phyloP scores from a whole-genome alignment of 1,140 invertebrate species.

The Physella acuta region DNA sequence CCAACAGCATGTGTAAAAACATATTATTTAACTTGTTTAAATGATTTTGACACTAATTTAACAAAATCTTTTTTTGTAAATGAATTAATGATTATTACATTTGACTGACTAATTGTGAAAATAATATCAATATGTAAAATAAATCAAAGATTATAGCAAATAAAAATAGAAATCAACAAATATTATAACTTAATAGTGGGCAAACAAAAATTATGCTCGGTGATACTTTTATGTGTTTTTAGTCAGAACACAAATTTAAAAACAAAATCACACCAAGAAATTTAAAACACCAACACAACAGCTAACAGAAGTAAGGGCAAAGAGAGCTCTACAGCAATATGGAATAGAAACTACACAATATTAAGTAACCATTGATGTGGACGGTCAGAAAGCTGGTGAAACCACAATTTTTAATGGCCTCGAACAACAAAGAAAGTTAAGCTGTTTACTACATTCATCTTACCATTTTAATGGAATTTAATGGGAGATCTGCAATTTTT shows the following conservation, averaged over 20 bases:
- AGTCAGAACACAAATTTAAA: slow-evolving; percentile 1
- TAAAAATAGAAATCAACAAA: neutral
- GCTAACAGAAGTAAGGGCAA: no score
- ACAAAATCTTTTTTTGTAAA: neutral
- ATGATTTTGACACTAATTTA: neutral
- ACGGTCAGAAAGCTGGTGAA: no score
- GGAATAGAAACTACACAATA: no score
- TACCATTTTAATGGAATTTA: no score
- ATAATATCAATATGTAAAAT: neutral
- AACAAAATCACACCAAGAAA: no score
- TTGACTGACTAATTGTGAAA: neutral
- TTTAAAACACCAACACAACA: no score
- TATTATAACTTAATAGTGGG: neutral
- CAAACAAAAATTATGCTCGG: neutral
- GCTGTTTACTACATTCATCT: no score
- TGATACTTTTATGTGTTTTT: neutral
- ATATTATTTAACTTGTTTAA: neutral
- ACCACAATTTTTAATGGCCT: no score
- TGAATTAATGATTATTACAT: neutral
- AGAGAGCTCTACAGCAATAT: no score
- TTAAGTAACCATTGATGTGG: no score
- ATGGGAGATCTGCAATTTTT: no score
- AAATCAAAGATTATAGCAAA: neutral
- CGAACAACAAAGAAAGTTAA: no score
- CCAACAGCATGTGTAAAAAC: neutral